Evolutionary conservation across 2,888 invertebrate species (phyloP).

Genomic region (Drosophila acutilabella): DNA sequence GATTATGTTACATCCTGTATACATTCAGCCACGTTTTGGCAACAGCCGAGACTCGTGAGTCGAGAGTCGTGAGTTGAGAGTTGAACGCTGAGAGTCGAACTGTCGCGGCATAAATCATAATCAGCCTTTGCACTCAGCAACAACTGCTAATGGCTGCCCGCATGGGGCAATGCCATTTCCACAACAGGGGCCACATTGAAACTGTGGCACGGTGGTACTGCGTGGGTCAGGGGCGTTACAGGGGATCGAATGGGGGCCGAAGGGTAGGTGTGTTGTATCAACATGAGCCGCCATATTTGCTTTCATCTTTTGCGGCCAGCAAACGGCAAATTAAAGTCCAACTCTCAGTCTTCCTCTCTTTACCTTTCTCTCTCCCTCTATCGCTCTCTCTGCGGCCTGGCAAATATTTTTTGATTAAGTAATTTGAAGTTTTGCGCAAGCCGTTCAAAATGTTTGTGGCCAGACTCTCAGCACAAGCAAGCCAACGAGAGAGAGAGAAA

Average conservation of each 20-base stretch:
- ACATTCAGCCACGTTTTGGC: neutral
- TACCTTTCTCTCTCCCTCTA: neutral
- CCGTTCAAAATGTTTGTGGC: constrained; percentile 46
- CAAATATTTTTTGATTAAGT: constrained; percentile 67
- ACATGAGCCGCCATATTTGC: constrained; percentile 59
- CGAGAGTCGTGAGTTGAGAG: constrained; percentile 7
- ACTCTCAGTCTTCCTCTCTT: neutral
- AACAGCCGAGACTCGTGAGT: constrained; percentile 22
- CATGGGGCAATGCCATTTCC: constrained; percentile 32
- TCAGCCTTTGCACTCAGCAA: constrained; percentile 49
- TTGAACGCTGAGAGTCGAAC: constrained; percentile 32
- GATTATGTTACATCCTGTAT: constrained; percentile 34
- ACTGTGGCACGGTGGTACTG: neutral
- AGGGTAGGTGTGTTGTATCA: constrained; percentile 34
- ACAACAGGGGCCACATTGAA: neutral
- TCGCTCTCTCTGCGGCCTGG: constrained; percentile 13
- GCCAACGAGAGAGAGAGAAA: neutral
- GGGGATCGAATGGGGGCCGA: too few species aligned
- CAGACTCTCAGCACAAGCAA: neutral
- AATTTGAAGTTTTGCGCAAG: constrained; percentile 72
- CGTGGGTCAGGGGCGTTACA: neutral
- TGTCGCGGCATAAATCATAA: constrained; percentile 62
- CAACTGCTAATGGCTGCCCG: constrained; percentile 61
- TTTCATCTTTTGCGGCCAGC: constrained; percentile 56
- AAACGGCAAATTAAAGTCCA: constrained; percentile 59